These are phyloP conservation scores for Lepidochrysops patricia DNA, from an alignment of 2,888 invertebrate genomes.

Conservation along the genomic window DNA sequence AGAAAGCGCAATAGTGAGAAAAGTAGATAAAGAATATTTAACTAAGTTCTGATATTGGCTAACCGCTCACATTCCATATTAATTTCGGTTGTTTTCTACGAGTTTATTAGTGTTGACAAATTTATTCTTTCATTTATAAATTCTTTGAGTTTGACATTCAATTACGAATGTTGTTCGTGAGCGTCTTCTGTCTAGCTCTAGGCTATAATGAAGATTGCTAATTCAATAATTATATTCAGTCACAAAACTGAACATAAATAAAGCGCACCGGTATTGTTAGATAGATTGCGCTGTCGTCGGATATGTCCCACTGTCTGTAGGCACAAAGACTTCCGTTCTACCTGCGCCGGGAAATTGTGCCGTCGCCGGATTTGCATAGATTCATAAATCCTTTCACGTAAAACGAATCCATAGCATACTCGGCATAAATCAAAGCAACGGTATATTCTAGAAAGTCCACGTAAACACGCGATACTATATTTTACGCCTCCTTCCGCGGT, in stretches of 20 bases:
- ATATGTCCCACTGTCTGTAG: conserved; percentile 2
- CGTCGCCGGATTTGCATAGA: conserved; percentile 30
- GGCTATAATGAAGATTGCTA: no score
- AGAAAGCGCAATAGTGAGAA: no score
- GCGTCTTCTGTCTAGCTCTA: no score
- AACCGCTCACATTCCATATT: no score
- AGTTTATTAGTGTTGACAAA: no score
- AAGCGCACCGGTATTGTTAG: not conserved
- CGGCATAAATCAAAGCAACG: conserved; percentile 38
- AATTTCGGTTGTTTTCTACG: no score
- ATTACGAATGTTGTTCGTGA: no score
- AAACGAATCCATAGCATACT: conserved; percentile 29
- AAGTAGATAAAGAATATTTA: no score
- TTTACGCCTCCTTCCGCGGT: conserved; percentile 39
- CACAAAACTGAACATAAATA: not conserved
- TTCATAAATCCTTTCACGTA: conserved; percentile 29
- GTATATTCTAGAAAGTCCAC: conserved; percentile 32
- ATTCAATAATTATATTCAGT: no score
- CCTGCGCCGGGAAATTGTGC: conserved; percentile 20
- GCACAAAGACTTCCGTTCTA: conserved; percentile 14
- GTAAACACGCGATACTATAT: conserved; percentile 55
- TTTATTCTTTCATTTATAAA: no score
- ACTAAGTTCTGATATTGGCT: no score
- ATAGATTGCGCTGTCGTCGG: conserved; percentile 1
- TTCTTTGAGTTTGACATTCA: no score